Base-by-base conservation (phyloP, 2,113 vertebrate genomes). In the Aythya baeri region DNA sequence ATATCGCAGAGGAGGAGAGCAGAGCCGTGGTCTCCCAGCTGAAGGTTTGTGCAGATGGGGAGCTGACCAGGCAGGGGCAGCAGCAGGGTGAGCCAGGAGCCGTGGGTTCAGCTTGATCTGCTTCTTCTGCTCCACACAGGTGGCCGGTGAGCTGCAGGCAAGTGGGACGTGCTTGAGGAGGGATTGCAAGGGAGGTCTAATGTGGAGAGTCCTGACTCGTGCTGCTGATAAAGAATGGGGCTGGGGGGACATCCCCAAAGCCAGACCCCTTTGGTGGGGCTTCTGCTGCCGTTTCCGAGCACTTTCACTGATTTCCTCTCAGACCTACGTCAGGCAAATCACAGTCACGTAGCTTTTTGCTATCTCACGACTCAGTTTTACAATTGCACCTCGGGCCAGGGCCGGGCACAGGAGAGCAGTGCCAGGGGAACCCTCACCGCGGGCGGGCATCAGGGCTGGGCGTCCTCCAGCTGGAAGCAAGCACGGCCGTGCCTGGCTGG, bases 401-500 rank as follows among this genome's bases (percentile, higher is more conserved):
- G 44, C 44, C 17, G 17, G 44, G 44, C 44, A 46, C 44, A 25
- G 59, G 49, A 46, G 17, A 61, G 80, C 27, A 3, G 54, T 4
- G n/a, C 12, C 8, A 1, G 62, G 21, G 61, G 62, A 62, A 27
- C 61, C 22, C 61, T 67, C 3, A 4, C 52, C 1, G 23, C 3
- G 0, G 8, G n/a, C 8, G n/a, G 41, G 4, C 49, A 17, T 11
- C 14, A 17, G 34, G 38, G 38, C 52, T 52, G 32, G 43, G 23
- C 7, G 1, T 29, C 62, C 72, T 50, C 58, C 72, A 27, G 62
- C 71, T 38, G n/a, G 68, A 11, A 38, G 68, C 49, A 38, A 38
- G 68, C 2, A 1, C 50, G 25, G 50, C 50, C 4, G 0, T 26
- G 36, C 59, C 44, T 1, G 0, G 2, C 73, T 61, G 55, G 13